Conservation (phyloP, 2,113 vertebrate species). For the Penelope pileata region DNA sequence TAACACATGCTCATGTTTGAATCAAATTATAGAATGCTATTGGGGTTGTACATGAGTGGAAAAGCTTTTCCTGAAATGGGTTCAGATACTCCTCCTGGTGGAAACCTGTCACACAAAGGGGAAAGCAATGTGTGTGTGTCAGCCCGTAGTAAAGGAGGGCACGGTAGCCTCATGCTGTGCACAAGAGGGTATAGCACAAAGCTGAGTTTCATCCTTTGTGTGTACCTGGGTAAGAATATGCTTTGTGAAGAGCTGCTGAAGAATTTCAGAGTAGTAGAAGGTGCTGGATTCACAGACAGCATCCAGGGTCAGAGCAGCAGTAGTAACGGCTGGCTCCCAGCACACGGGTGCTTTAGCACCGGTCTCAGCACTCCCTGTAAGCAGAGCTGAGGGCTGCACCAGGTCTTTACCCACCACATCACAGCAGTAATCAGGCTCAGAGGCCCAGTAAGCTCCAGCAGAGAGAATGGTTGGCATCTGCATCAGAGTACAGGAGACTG, state of each 20-base stretch:
- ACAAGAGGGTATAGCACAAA: background rate
- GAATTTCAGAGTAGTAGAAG: background rate
- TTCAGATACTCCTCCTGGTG: background rate
- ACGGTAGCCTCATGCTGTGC: background rate
- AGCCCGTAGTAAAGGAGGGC: background rate
- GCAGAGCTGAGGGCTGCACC: background rate
- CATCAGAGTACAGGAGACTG: background rate
- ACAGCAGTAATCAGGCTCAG: background rate
- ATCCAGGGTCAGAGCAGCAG: background rate
- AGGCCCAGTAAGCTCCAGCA: background rate
- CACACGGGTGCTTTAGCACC: background rate
- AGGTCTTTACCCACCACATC: accelerated
- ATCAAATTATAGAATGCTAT: background rate
- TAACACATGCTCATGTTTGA: background rate
- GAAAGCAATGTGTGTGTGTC: accelerated
- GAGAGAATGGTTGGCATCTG: background rate
- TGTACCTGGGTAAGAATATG: background rate
- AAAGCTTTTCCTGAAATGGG: background rate
- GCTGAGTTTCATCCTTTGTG: background rate
- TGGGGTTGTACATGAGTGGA: background rate
- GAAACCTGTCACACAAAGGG: background rate
- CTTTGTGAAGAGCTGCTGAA: background rate
- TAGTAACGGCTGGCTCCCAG: background rate
- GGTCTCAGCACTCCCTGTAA: background rate
- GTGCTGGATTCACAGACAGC: background rate